phyloP scores from a whole-genome alignment of 1,140 invertebrate genomes.

The Drosophila kohkoa region DNA sequence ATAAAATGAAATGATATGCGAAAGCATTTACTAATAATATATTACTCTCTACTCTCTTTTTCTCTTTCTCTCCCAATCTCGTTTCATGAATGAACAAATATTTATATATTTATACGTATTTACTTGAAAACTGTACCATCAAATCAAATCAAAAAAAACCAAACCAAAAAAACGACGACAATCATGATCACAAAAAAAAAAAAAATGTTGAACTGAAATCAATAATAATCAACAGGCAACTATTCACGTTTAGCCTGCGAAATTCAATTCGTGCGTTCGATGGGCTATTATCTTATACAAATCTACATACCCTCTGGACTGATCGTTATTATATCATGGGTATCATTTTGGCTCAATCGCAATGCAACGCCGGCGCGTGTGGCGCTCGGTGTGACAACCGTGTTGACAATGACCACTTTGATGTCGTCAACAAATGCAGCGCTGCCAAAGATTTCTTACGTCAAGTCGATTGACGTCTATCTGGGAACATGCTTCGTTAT shows the following conservation, averaged over 20 bases:
- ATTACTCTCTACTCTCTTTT: constrained; percentile 47
- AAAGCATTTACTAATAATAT: constrained; percentile 67
- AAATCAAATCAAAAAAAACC: constrained; percentile 15
- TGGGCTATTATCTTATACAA: constrained; percentile 99
- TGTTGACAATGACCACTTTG: constrained; percentile 99
- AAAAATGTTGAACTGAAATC: constrained; percentile 9
- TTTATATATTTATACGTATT: constrained; percentile 14
- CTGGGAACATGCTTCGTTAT: constrained; percentile 99
- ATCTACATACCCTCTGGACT: constrained; percentile 99
- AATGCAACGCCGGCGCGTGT: constrained; percentile 98
- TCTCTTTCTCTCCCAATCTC: constrained; percentile 50
- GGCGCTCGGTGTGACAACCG: constrained; percentile 97
- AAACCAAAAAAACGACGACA: constrained; percentile 15
- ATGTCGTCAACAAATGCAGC: constrained; percentile 99
- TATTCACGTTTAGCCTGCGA: constrained; percentile 98
- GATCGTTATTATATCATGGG: constrained; percentile 99
- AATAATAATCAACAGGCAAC: constrained; percentile 90
- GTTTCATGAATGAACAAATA: constrained; percentile 27
- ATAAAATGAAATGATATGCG: constrained; percentile 14
- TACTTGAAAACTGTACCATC: constrained; percentile 18
- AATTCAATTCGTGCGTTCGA: constrained; percentile 98
- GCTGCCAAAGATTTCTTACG: constrained; percentile 99
- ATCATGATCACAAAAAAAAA: constrained; percentile 7
- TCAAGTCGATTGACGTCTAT: constrained; percentile 99
- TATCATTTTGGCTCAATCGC: constrained; percentile 96